A percentile compares a stretch with the other conserved stretches of the same genome.
Evolutionary conservation across 2,797 vertebrate genomes (phyloP).

Genomic region (Coilia nasus): DNA sequence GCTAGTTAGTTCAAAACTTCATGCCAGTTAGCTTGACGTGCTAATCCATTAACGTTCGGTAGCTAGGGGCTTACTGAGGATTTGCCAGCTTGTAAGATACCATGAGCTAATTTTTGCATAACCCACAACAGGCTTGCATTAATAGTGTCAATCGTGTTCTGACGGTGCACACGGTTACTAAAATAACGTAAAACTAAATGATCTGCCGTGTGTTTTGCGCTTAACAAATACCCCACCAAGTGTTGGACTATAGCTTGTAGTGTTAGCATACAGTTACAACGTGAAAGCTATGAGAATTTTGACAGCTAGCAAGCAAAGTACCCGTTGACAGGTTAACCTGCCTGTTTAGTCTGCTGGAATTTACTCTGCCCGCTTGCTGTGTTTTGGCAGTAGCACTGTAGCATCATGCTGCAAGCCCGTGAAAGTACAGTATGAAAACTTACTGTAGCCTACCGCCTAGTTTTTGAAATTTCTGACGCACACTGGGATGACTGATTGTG

Average conservation of each 20-base stretch:
- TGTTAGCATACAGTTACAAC: background rate
- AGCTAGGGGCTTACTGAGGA: background rate
- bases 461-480: slow-evolving; percentile 22
- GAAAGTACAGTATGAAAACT: slow-evolving; percentile 16
- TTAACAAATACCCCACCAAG: background rate
- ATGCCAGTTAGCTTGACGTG: background rate
- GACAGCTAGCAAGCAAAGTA: background rate
- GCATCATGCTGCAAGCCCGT: background rate
- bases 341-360: background rate
- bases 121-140: background rate
- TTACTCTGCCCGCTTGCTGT: background rate
- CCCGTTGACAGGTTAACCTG: background rate
- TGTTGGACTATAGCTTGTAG: background rate
- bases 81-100: slow-evolving; percentile 27
- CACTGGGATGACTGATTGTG: background rate
- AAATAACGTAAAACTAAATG: background rate
- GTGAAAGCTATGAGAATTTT: background rate
- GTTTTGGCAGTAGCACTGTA: background rate
- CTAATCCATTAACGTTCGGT: background rate
- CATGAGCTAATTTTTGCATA: slow-evolving; percentile 10
- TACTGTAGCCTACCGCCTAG: slow-evolving; percentile 21
- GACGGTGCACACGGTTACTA: background rate
- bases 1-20: background rate
- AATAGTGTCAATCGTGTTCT: too few relatives aligned
- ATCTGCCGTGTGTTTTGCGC: background rate